Base-by-base conservation (phyloP, 2,797 vertebrate genomes). In the Leuciscus waleckii region DNA sequence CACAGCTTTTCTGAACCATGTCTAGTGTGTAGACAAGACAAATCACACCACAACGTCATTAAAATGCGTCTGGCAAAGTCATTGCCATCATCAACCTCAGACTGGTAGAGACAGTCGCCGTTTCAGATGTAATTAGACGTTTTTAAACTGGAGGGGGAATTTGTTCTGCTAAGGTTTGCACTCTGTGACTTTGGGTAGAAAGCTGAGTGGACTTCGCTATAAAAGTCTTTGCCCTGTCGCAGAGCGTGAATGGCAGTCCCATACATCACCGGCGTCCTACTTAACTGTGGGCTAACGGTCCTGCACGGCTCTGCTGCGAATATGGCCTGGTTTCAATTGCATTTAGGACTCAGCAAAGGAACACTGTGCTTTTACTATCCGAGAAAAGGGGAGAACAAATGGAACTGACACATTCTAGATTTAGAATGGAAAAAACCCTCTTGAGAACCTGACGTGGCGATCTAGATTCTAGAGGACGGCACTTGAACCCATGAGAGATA, bases 271-370 rank as follows among this genome's bases (percentile, higher is more conserved):
- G 16, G 26, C 16, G 87, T 82, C 84, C 86, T 82, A 89, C 67
- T 90, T 89, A 80, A 85, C 77, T 26, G 69, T 43, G 83, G 67
- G 56, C 88, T 43, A 84, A 73, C 69, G 37, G 86, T 87, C 77
- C 81, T 74, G 84, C 79, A 61, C 1, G 51, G 68, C 81, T 83
- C 78, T 70, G 75, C 63, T 41, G 39, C 26, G 61, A 88, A 71
- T 68, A 79, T 86, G 88, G 61, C 90, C 90, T 88, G 75, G 69
- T 85, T 90, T 89, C 63, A 39, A 71, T 73, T 73, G 67, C 83
- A 85, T 88, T 84, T 75, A 87, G 86, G 78, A 86, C 85, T 87
- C 81, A 43, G 85, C 83, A 88, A 80, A 88, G 79, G 63, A 83
- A 81, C 58, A 21, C 83, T 79, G 81, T 17, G 73, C 73, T 81